phyloP scores from a whole-genome alignment of 2,888 invertebrate genomes.

The Scaptomyza cyrtandrae region DNA sequence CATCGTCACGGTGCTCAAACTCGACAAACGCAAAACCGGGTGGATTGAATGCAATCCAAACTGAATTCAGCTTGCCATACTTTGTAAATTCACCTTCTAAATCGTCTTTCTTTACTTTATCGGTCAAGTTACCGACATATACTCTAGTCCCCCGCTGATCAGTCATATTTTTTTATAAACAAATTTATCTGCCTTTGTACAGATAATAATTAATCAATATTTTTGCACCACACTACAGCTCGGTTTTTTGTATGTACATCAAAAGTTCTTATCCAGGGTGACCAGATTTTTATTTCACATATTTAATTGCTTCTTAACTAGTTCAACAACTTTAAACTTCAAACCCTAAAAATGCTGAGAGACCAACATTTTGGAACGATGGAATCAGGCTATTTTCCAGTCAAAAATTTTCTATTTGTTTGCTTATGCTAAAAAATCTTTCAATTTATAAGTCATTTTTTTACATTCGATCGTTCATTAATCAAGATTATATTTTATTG shows the following conservation, averaged over 20 bases:
- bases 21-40: slow-evolving; percentile 98
- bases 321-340: not conserved
- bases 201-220: slow-evolving; percentile 70
- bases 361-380: slow-evolving; percentile 8
- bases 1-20: slow-evolving; percentile 94
- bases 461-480: too few relatives aligned
- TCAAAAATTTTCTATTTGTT: too few relatives aligned
- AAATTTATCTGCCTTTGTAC: slow-evolving; percentile 43
- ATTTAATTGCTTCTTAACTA: slow-evolving; percentile 12
- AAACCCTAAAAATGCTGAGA: too few relatives aligned
- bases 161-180: slow-evolving; percentile 77
- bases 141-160: slow-evolving; percentile 89
- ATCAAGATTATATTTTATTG: too few relatives aligned
- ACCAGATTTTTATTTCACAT: slow-evolving; percentile 36
- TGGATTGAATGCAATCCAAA: slow-evolving; percentile 96
- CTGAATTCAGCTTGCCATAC: slow-evolving; percentile 95
- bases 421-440: too few relatives aligned
- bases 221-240: slow-evolving; percentile 64
- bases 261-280: slow-evolving; percentile 57
- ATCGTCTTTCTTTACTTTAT: slow-evolving; percentile 96
- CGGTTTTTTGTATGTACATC: slow-evolving; percentile 75
- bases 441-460: too few relatives aligned
- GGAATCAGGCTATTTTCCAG: not conserved
- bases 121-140: slow-evolving; percentile 95
- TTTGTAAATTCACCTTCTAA: slow-evolving; percentile 95